Evolutionary conservation across 1,140 invertebrate genomes (phyloP), one percentile per base, ranked within the genome.

Genomic region (Eumaeus atala): DNA sequence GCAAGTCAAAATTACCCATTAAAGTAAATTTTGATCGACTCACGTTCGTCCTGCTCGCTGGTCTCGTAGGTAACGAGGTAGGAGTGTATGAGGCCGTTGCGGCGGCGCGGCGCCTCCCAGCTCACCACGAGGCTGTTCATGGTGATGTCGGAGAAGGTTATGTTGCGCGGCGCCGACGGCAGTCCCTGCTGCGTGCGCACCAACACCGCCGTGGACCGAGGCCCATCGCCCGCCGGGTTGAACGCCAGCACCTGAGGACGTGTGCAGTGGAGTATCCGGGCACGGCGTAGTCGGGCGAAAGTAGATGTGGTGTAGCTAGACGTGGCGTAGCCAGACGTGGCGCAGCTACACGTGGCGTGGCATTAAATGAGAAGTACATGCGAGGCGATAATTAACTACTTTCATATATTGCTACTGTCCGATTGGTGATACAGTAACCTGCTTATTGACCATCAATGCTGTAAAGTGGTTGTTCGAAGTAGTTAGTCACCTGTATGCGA

Each of bases 31-130:
- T 18, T 44, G 47, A 8, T 10, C 12, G 38, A 91, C 92, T 91
- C 88, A 96, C 95, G 91, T 85, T 96, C 95, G 73, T 96, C 95
- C 81, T 96, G 93, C 76, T 95, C 92, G 1, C 95, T 94, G 10
- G 96, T 98, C 85, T 97, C 96, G 79, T 99, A 99, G 6, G 95
- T 95, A 11, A 99, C 94, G 38, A 97, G 90, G 73, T 99, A 99
- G 8, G 95, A 94, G 9, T 94, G 87, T 66, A 99, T 95, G 65
- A 94, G 91, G 0, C 98, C 98, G 87, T 99, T 99, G 11, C 94
- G 92, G 64, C 95, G 91, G 57, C 92, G 91, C 0, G 98, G 98
- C n/a, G 94, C 89, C 74, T 94, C 91, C 97, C 98, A 99, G 9
- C 91, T 90, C 0, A 99, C 95, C 49, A 94, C 92, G 51, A 99